Evolutionary conservation across 2,888 invertebrate species (phyloP).

Genomic region (Andrena trimmerana): DNA sequence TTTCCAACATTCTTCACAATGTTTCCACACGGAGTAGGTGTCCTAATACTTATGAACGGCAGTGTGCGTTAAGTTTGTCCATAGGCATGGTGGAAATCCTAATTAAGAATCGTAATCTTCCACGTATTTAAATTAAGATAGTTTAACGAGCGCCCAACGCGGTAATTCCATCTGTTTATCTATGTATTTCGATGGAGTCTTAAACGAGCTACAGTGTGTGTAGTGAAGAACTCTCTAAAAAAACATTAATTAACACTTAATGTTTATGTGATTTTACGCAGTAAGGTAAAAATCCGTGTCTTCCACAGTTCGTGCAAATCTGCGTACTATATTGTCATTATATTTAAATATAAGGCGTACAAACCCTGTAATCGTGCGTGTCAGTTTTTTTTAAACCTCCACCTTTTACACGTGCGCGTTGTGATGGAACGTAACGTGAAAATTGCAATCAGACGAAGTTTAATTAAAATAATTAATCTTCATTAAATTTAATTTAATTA

Average conservation of each 20-base stretch:
- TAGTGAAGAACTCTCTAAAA: constrained; percentile 35
- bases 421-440: too few species aligned
- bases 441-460: too few species aligned
- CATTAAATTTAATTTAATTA: too few species aligned
- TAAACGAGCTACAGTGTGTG: constrained; percentile 11
- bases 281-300: constrained; percentile 55
- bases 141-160: neutral
- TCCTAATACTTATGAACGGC: neutral
- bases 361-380: constrained; percentile 5
- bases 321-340: constrained; percentile 43
- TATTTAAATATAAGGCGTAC: constrained; percentile 52
- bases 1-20: neutral
- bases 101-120: constrained; percentile 10
- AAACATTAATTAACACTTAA: constrained; percentile 50
- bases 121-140: constrained; percentile 18
- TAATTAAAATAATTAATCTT: too few species aligned
- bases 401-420: neutral
- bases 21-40: neutral
- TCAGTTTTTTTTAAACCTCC: neutral
- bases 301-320: constrained; percentile 55
- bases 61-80: constrained; percentile 9
- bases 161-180: constrained; percentile 15
- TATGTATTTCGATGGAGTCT: constrained; percentile 18
- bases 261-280: constrained; percentile 56
- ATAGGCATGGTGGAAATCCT: neutral